Percentiles rank a stretch among this genome's conserved stretches.
Evolutionary conservation across 1,140 invertebrate species (phyloP).

Genomic region (Ridgeia piscesae): DNA sequence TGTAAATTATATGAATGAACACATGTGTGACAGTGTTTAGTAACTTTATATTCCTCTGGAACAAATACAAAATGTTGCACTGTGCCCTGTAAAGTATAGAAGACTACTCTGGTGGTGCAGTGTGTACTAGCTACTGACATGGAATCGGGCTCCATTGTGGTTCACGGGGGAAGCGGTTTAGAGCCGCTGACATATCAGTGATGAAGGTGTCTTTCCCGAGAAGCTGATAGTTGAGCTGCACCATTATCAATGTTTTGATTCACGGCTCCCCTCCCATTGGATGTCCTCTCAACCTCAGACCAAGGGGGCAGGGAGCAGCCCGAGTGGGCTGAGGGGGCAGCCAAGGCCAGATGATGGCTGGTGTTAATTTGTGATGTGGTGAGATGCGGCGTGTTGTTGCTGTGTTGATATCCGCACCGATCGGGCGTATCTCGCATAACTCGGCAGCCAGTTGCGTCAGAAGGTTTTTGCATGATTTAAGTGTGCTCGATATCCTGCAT

Average conservation of each 20-base stretch:
- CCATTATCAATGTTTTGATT: not conserved
- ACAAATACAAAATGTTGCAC: not conserved
- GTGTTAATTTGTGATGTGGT: not conserved
- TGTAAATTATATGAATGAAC: too few species aligned
- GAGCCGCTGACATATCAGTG: not conserved
- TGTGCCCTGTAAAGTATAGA: not conserved
- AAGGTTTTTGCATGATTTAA: not conserved
- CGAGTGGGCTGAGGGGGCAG: too few species aligned
- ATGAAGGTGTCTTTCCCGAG: not conserved
- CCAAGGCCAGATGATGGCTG: not conserved
- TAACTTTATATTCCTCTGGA: not conserved
- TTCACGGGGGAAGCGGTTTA: not conserved
- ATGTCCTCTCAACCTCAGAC: not conserved
- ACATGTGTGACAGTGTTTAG: too few species aligned
- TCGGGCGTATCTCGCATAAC: not conserved
- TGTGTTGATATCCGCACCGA: not conserved
- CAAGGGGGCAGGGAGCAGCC: not conserved
- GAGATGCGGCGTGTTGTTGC: not conserved
- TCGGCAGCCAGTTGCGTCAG: not conserved
- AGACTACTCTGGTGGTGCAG: not conserved
- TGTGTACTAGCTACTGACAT: not conserved
- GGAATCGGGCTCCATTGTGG: not conserved
- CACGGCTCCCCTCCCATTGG: not conserved
- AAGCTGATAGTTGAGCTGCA: not conserved
- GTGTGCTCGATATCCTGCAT: not conserved